phyloP scores from a whole-genome alignment of 2,888 invertebrate genomes.

The Pandemis cinnamomeana region DNA sequence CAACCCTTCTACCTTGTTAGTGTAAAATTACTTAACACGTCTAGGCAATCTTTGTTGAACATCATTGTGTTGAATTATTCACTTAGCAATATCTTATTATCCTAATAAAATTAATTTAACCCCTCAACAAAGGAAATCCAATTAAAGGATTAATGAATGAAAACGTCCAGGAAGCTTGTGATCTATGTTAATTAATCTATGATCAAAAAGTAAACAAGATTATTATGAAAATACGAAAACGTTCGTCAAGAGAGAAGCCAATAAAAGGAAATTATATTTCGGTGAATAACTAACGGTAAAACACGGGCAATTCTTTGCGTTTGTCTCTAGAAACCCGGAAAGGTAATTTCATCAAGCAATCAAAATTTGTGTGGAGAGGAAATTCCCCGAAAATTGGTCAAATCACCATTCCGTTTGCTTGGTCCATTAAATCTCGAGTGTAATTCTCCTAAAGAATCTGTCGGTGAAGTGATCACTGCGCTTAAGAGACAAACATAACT shows the following conservation, averaged over 20 bases:
- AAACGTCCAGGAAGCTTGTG: neutral
- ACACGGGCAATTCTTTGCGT: neutral
- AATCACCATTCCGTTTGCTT: constrained; percentile 29
- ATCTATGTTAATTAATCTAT: neutral
- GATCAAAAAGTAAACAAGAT: neutral
- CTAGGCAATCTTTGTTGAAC: no score
- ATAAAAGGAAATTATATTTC: neutral
- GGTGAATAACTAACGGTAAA: neutral
- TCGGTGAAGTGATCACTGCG: no score
- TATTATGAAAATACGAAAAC: neutral
- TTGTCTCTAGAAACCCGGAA: constrained; percentile 3
- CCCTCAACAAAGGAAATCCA: neutral
- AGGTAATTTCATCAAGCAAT: constrained; percentile 26
- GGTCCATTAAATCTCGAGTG: constrained; percentile 22
- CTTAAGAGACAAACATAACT: no score
- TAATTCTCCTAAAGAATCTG: neutral
- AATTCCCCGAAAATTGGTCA: constrained; percentile 21
- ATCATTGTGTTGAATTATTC: no score
- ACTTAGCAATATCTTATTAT: neutral
- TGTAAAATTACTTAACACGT: no score
- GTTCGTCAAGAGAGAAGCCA: neutral
- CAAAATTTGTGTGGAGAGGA: constrained; percentile 16
- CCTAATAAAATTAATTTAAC: neutral
- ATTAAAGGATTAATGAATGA: neutral
- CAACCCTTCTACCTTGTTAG: no score